Percentiles rank a stretch among this genome's conserved stretches.
These are phyloP conservation scores for Danio aesculapii DNA, from an alignment of 2,797 vertebrate species.

Conservation along the genomic window DNA sequence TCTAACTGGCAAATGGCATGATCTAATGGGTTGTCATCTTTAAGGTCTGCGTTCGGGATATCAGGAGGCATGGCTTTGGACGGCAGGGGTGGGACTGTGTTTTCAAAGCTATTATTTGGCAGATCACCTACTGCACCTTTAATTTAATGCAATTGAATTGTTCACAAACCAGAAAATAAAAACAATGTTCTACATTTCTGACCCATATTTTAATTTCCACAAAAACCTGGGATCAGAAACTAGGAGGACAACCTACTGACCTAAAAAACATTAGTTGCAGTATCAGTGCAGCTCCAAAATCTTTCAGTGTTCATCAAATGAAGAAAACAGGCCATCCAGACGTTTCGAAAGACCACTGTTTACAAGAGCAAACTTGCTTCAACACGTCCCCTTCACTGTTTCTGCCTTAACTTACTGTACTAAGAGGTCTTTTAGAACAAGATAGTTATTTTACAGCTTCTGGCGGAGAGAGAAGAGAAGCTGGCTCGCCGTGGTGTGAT, in stretches of 20 bases:
- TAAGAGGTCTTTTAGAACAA: constrained; percentile 37
- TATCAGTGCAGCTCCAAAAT: neutral
- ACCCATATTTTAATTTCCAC: too few relatives aligned
- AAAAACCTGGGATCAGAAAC: neutral
- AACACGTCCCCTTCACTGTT: constrained; percentile 8
- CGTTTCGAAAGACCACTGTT: constrained; percentile 26
- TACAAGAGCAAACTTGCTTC: constrained; percentile 39
- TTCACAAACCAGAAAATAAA: neutral
- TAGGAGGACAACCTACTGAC: neutral
- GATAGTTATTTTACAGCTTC: constrained; percentile 53
- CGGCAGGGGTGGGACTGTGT: too few relatives aligned
- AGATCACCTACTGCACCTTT: neutral
- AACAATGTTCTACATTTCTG: neutral
- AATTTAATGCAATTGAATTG: neutral
- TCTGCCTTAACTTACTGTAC: constrained; percentile 6
- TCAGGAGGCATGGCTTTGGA: too few relatives aligned
- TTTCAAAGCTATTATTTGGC: too few relatives aligned
- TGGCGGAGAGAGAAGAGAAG: constrained; percentile 42
- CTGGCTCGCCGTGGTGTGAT: constrained; percentile 52
- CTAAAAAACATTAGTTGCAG: neutral
- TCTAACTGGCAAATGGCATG: too few relatives aligned
- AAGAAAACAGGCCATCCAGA: neutral
- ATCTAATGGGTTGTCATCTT: too few relatives aligned
- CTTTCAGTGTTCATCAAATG: neutral
- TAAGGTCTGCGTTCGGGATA: too few relatives aligned